These are phyloP conservation scores for Tyrannus savana DNA, from an alignment of 2,113 vertebrate genomes.

Conservation along the genomic window DNA sequence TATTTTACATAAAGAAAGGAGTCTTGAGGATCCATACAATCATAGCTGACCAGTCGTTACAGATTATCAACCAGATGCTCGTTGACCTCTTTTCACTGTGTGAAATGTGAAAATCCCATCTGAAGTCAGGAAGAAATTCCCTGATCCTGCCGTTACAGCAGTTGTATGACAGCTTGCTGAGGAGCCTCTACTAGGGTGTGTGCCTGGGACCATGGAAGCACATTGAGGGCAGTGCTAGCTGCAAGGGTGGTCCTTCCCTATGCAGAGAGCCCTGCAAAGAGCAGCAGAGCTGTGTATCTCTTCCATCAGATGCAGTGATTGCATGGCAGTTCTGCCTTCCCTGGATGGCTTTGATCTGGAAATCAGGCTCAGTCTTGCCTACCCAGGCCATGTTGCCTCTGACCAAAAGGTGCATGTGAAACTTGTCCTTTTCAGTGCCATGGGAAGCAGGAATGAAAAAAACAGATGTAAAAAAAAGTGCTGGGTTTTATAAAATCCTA, in stretches of 20 bases:
- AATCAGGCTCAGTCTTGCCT: neutral
- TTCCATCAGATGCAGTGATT: fast-evolving
- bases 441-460: neutral
- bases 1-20: neutral
- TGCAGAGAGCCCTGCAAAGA: neutral
- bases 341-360: neutral
- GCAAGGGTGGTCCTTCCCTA: fast-evolving
- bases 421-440: neutral
- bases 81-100: neutral
- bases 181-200: neutral
- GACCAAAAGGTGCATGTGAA: neutral
- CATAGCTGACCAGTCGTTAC: neutral
- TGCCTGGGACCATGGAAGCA: neutral
- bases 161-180: neutral
- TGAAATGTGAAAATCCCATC: neutral
- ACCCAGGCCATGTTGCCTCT: neutral
- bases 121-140: neutral
- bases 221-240: fast-evolving
- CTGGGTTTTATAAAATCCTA: neutral
- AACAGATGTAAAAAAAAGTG: neutral
- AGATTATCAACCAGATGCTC: neutral
- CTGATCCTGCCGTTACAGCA: neutral
- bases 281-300: neutral
- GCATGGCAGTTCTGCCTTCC: neutral
- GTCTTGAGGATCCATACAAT: neutral